phyloP scores from a whole-genome alignment of 2,797 vertebrate species.

The Catharus ustulatus region DNA sequence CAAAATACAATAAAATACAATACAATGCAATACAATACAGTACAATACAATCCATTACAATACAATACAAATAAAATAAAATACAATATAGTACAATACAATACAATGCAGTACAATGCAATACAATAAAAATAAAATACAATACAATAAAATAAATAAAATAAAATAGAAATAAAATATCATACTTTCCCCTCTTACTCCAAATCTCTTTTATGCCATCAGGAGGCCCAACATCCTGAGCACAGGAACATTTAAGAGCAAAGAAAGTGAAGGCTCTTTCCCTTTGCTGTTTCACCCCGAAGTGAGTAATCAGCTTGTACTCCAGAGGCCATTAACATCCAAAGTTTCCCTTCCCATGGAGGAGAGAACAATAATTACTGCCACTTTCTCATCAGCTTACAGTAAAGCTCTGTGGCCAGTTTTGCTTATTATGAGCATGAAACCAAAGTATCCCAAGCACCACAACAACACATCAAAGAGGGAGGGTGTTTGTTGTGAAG shows the following conservation, averaged over 20 bases:
- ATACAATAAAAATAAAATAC: background rate
- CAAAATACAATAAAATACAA: too few relatives aligned
- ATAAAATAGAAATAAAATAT: too few relatives aligned
- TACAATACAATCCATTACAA: too few relatives aligned
- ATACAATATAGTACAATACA: background rate
- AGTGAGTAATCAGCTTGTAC: background rate
- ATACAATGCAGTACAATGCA: background rate
- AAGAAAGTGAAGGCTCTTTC: background rate
- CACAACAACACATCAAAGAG: slow-evolving; percentile 25
- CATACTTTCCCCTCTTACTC: background rate
- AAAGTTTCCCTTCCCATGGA: background rate
- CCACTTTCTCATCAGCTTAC: slow-evolving; percentile 43
- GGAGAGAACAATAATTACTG: slow-evolving; percentile 24
- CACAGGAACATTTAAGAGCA: background rate
- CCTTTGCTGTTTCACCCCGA: background rate
- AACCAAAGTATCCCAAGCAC: background rate
- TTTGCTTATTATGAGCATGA: background rate
- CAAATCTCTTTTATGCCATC: accelerated
- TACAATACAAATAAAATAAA: background rate
- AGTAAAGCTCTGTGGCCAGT: background rate
- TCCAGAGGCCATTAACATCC: slow-evolving; percentile 17
- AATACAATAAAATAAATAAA: background rate
- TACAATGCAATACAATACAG: too few relatives aligned
- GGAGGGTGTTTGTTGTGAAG: background rate
- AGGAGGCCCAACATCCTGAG: background rate